Conservation (phyloP, 35 echinoderm and acorn worm genomes). For the Ptychodera flava region DNA sequence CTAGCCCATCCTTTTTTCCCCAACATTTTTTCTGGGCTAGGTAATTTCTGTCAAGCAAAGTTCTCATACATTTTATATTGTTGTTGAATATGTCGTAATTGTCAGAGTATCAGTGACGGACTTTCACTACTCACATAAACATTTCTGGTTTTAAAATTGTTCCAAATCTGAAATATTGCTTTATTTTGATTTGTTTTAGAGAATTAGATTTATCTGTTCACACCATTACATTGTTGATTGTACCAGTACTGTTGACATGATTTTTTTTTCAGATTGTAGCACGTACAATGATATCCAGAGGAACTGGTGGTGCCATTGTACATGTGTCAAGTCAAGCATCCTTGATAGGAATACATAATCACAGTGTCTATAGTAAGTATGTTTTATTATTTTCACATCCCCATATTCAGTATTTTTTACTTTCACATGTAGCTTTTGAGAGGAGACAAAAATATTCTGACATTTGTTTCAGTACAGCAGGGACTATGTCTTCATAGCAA, state of each 20-base stretch:
- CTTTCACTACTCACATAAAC: too few relatives aligned
- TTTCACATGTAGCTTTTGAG: too few relatives aligned
- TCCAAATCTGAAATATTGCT: not conserved
- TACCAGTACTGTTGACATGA: not conserved
- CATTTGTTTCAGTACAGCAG: not conserved
- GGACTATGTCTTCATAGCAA: not conserved
- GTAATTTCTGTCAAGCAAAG: too few relatives aligned
- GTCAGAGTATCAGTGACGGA: too few relatives aligned
- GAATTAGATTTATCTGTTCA: not conserved
- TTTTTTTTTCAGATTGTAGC: conserved; percentile 59
- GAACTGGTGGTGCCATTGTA: conserved; percentile 55
- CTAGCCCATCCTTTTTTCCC: not conserved
- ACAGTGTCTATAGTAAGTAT: conserved; percentile 77
- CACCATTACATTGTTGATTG: not conserved
- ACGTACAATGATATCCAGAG: conserved; percentile 52
- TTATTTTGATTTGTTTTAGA: not conserved
- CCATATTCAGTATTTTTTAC: too few relatives aligned
- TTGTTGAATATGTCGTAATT: not conserved
- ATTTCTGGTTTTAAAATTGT: too few relatives aligned
- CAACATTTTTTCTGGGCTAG: not conserved
- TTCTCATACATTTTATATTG: not conserved
- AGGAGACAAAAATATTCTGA: not conserved
- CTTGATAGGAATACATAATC: conserved; percentile 35
- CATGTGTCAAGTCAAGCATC: conserved; percentile 80
- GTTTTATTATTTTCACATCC: not conserved